A percentile compares a stretch with the other conserved stretches of the same genome.
These are phyloP conservation scores for Coboldia fuscipes DNA, from an alignment of 1,140 invertebrate genomes.

Conservation along the genomic window DNA sequence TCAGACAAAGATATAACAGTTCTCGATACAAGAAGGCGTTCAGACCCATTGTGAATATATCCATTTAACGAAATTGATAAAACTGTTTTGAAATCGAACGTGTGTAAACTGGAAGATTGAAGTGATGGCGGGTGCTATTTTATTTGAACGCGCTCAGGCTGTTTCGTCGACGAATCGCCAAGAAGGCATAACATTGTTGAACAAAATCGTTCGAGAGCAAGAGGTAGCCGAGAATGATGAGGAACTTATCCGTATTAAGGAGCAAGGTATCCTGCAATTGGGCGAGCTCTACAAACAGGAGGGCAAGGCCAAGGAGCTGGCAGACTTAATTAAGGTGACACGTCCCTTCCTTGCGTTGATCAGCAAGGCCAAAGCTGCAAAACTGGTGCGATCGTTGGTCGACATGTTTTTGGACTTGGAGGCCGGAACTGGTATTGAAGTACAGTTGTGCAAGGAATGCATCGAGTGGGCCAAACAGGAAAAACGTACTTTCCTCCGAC, in stretches of 20 bases:
- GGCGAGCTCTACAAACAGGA: constrained; percentile 80
- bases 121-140: constrained; percentile 64
- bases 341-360: constrained; percentile 84
- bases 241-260: constrained; percentile 68
- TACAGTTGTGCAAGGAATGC: constrained; percentile 84
- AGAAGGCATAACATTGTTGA: constrained; percentile 40
- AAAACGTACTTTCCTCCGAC: constrained; percentile 86
- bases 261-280: constrained; percentile 73
- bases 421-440: constrained; percentile 77
- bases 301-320: constrained; percentile 81
- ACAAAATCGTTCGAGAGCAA: constrained; percentile 47
- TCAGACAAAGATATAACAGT: too few species aligned
- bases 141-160: constrained; percentile 58
- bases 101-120: not conserved
- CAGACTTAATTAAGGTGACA: constrained; percentile 79
- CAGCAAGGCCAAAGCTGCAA: constrained; percentile 97
- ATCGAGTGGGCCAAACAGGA: constrained; percentile 99
- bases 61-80: not conserved
- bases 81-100: not conserved
- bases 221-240: constrained; percentile 56
- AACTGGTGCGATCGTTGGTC: constrained; percentile 86
- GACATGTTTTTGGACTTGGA: constrained; percentile 96
- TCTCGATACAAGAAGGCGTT: too few species aligned
- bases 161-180: constrained; percentile 44
- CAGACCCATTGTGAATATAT: not conserved